Evolutionary conservation across 2,888 invertebrate species (phyloP).

Genomic region (Mylabris sibirica): DNA sequence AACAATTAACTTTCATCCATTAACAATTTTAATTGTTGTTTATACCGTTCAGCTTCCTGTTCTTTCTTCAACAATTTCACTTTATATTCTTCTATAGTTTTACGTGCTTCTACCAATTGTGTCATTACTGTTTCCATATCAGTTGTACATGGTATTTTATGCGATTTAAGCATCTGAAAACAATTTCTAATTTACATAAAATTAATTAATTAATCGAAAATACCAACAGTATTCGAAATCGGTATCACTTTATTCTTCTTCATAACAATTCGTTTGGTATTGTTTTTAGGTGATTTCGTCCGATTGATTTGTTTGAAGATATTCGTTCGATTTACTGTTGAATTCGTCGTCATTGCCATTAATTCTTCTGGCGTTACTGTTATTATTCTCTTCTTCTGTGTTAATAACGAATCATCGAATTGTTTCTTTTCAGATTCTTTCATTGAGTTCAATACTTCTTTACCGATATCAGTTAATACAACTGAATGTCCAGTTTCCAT

Average conservation of each 20-base stretch:
- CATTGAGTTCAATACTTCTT: conserved; percentile 72
- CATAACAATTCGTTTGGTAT: conserved; percentile 55
- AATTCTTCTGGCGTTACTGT: conserved; percentile 65
- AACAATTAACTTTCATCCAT: conserved; percentile 45
- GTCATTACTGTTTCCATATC: conserved; percentile 52
- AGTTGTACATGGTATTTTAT: conserved; percentile 3
- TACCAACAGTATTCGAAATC: conserved; percentile 42
- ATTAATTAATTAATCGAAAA: too few relatives aligned
- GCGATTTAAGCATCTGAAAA: background rate
- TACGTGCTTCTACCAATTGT: conserved; percentile 55
- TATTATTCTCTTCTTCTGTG: conserved; percentile 60
- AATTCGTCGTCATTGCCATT: conserved; percentile 55
- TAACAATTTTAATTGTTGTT: conserved; percentile 53
- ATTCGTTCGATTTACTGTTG: conserved; percentile 32
- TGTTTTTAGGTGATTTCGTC: conserved; percentile 42
- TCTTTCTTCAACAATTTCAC: conserved; percentile 54
- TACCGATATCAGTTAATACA: conserved; percentile 79
- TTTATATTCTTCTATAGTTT: conserved; percentile 57
- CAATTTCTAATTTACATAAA: too few relatives aligned
- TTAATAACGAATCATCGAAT: conserved; percentile 29
- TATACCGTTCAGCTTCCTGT: conserved; percentile 55
- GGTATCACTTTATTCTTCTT: conserved; percentile 55
- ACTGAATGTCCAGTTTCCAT: conserved; percentile 87
- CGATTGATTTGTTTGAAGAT: conserved; percentile 46
- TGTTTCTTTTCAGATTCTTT: conserved; percentile 55